A percentile compares a stretch with the other conserved stretches of the same genome.
phyloP scores from a whole-genome alignment of 92 coral and sea anemone genomes.

The Palythoa grandiflora region DNA sequence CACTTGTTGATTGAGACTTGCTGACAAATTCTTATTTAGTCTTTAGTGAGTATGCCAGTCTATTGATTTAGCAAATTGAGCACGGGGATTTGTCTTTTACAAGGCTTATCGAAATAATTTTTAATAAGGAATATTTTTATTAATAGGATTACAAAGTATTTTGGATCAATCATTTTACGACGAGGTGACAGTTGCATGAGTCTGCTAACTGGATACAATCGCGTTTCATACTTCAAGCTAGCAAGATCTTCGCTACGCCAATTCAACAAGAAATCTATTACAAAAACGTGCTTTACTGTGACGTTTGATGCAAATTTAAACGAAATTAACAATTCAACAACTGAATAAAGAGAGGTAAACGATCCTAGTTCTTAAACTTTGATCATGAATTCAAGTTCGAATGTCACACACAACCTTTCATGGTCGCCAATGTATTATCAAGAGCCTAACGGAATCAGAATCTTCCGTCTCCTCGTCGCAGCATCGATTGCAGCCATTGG shows the following conservation, averaged over 20 bases:
- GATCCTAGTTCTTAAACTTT: too few relatives aligned
- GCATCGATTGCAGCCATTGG: constrained; percentile 74
- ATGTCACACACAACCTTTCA: constrained; percentile 28
- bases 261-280: neutral
- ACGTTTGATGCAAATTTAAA: neutral
- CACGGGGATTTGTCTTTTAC: neutral
- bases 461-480: constrained; percentile 67
- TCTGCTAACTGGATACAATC: neutral
- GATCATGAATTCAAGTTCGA: neutral
- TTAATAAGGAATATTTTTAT: neutral
- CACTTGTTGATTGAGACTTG: neutral
- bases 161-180: neutral
- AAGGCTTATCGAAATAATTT: neutral
- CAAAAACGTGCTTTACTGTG: neutral
- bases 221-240: too few relatives aligned
- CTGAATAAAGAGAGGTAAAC: neutral
- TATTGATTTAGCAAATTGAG: neutral
- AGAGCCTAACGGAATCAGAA: constrained; percentile 63
- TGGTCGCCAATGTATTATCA: constrained; percentile 6
- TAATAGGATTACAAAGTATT: neutral
- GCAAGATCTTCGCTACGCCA: too few relatives aligned
- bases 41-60: neutral
- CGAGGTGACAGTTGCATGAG: neutral
- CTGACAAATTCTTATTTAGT: neutral
- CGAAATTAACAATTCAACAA: neutral